Conservation (phyloP, 2,888 invertebrate genomes). For the Eupithecia dodoneata region DNA sequence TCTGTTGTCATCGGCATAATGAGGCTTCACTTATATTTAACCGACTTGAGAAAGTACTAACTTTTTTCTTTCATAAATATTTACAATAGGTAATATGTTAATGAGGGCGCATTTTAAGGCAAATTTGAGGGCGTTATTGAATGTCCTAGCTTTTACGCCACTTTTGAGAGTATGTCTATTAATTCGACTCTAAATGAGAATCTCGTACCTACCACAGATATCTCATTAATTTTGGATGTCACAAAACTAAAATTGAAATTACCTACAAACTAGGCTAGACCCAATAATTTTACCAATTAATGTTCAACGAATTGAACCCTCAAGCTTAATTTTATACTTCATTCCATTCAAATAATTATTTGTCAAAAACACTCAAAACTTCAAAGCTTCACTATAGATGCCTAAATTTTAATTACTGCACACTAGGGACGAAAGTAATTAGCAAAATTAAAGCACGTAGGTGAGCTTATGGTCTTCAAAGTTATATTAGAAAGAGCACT, state of each 20-base stretch:
- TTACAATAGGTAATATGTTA: background rate
- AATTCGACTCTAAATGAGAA: too few species aligned
- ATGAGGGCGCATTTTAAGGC: background rate
- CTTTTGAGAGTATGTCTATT: background rate
- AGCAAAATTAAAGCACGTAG: conserved; percentile 75
- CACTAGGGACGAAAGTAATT: conserved; percentile 68
- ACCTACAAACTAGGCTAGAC: background rate
- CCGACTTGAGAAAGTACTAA: background rate
- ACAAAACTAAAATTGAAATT: background rate
- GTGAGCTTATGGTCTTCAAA: conserved; percentile 74
- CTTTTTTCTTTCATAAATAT: background rate
- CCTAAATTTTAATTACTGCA: conserved; percentile 60
- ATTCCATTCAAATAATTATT: conserved; percentile 49
- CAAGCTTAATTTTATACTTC: conserved; percentile 39
- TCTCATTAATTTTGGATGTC: background rate
- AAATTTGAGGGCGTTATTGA: background rate
- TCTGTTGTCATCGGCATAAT: conserved; percentile 8
- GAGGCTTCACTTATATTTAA: background rate
- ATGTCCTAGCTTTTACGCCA: background rate
- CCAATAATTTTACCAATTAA: conserved; percentile 1
- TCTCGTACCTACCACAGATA: background rate
- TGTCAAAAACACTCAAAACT: conserved; percentile 44
- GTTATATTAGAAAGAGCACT: conserved; percentile 80
- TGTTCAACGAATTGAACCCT: conserved; percentile 44
- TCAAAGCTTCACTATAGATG: conserved; percentile 37